Evolutionary conservation across 1,140 invertebrate species (phyloP), one percentile per base, ranked within the genome.

Genomic region (Vollenhovia emeryi): DNA sequence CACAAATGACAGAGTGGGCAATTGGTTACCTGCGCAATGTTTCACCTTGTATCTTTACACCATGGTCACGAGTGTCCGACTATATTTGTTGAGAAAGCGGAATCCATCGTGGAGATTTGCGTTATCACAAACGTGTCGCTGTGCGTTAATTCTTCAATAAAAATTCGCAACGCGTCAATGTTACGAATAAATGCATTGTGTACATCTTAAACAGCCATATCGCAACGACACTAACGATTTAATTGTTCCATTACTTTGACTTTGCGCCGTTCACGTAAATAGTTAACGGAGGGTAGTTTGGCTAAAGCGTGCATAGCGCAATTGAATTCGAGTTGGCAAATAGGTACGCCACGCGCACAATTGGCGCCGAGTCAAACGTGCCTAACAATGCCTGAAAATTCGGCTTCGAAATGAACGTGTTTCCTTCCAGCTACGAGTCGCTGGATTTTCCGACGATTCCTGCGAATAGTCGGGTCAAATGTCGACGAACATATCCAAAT

Each of bases 381-480:
- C 43, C 60, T 60, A 84, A 84, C 59, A 84, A 84, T 78, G 71
- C 71, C 57, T 78, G 82, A 76, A 82, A 82, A 82, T 80, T 52
- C 36, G 7, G 50, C 57, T 57, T 71, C 78, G 6, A 40, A 82
- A 73, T 57, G 24, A 73, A 82, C 48, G 62, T 33, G 33, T 9
- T 59, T 27, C 8, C 76, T 52, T 52, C 43, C 62, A 52, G 33
- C 60, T 52, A 24, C 45, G 4, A 24, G 2, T n/a, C 11, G 21
- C 45, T 68, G 48, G 66, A 68, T 79, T 79, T 68, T 33, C 76
- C 62, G 30, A 79, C 30, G 45, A 18, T 80, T 80, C 24, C 5
- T 5, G 18, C 36, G 21, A n/a, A 66, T 24, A 43, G 33, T 82
- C 64, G 40, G 64, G 4, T 71, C 36, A 13, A 57, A 33, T 30